Conservation (phyloP, 2,888 invertebrate species). For the Tortricodes alternella region DNA sequence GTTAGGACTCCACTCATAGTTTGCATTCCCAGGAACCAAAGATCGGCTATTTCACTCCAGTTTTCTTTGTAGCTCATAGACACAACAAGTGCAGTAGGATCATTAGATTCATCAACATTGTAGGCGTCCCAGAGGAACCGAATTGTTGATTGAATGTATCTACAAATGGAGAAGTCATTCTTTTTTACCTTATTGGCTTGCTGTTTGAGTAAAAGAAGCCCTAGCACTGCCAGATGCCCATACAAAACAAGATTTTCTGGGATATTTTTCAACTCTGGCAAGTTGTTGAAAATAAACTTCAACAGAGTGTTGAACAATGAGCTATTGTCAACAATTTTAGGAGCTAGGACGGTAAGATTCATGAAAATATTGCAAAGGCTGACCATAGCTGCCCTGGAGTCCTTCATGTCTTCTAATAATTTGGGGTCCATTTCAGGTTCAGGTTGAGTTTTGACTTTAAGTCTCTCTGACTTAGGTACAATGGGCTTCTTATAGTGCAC, state of each 20-base stretch:
- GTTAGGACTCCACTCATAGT: constrained; percentile 92
- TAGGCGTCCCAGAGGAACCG: constrained; percentile 97
- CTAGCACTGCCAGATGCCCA: constrained; percentile 92
- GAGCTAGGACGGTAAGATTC: constrained; percentile 95
- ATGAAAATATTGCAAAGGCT: constrained; percentile 95
- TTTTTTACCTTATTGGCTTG: constrained; percentile 92
- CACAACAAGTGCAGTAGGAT: constrained; percentile 91
- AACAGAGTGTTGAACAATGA: constrained; percentile 89
- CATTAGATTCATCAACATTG: constrained; percentile 93
- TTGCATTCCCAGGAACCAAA: constrained; percentile 97
- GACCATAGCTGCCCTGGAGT: constrained; percentile 92
- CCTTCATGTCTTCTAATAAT: constrained; percentile 91
- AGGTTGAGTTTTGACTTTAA: constrained; percentile 88
- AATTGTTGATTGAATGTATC: constrained; percentile 94
- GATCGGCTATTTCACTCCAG: constrained; percentile 94
- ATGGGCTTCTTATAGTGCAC: constrained; percentile 92
- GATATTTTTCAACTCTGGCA: constrained; percentile 91
- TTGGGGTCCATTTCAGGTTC: constrained; percentile 89
- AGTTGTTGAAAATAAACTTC: constrained; percentile 92
- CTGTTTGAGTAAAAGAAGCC: constrained; percentile 91
- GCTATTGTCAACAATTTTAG: constrained; percentile 91
- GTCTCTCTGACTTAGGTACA: constrained; percentile 90
- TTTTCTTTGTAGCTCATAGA: constrained; percentile 92
- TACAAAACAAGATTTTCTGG: constrained; percentile 93
- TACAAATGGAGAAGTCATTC: constrained; percentile 94